Evolutionary conservation across 2,113 vertebrate species (phyloP), one percentile per base, ranked within the genome.

Genomic region (Vombatus ursinus): DNA sequence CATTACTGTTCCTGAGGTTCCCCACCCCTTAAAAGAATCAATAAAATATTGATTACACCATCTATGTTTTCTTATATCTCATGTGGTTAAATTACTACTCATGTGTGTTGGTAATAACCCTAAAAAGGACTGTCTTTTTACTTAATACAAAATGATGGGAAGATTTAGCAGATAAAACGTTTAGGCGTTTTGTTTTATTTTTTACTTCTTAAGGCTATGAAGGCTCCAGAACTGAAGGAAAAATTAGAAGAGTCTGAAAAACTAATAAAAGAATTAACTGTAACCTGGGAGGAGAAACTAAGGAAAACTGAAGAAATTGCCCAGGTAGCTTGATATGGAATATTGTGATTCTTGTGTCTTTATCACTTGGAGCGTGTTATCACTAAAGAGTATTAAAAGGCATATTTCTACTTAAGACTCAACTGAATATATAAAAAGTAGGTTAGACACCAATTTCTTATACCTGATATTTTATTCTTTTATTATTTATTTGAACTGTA

Each of bases 211-310:
- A 96, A 99, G 99, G 99, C 99, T 94, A 98, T 99, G 99, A 99
- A 99, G 97, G 99, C 99, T 94, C 99, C 99, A 12, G 99, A 99
- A 98, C 98, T 99, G 96, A 99, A 99, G 96, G 99, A 99, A 98
- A 99, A 99, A 97, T 98, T 99, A 14, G 99, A 99, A 93, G 99
- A 99, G 97, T 99, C 99, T 0, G 99, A 99, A 98, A 99, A 99
- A 96, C 98, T 99, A 96, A 99, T 99, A 96, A 99, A 99, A 98
- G 99, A 99, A 94, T 98, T 99, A 97, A 99, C 99, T 0, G 99
- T 99, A 95, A 99, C 99, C 24, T 99, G 99, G 99, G 99, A 99
- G 98, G 99, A 99, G 98, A 99, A 99, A 96, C 98, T 99, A 90
- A 98, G 99, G 93, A 99, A 99, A 98, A 99, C 99, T 0, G 99